Base-by-base conservation (phyloP, 2,797 vertebrate genomes). In the Toxotes lorentzi region DNA sequence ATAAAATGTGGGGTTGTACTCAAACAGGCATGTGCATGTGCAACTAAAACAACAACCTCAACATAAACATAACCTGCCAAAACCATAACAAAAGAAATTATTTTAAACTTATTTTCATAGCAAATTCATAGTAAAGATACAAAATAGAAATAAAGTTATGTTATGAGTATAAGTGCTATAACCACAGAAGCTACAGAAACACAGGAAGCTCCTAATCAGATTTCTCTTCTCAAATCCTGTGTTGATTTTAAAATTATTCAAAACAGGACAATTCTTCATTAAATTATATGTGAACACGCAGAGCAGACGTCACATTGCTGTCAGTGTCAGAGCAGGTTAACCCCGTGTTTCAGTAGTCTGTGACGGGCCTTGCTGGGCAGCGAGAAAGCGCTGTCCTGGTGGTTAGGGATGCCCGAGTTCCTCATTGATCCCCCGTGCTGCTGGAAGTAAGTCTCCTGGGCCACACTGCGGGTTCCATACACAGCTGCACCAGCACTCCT, bases 401-500 rank as follows among this genome's bases (percentile, higher is more conserved):
- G 95, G 86, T 96, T 97, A 0, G 98, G 98, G 45, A 97, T 95
- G 0, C 98, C 97, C 0, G 97, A 99, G 94, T 97, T 97, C 85
- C 95, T 96, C 34, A 90, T 60, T 0, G 94, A 87, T 0, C 88
- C 68, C 0, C 93, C 94, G 69, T 96, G 93, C 86, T 97, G 97
- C 93, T 97, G 96, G 93, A 98, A 99, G 82, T 95, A 98, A 5
- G 97, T 98, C 72, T 99, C 98, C 76, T 98, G 97, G 59, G 95
- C 95, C 0, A 95, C 87, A 45, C 71, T 98, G 62, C 95, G 93
- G 60, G 96, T 97, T 16, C 95, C 97, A 0, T 96, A 99, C 43
- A 98, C 93, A 0, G 98, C 97, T 0, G 94, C 94, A 43, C 95
- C 88, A 7, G 96, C 96, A 0, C 94, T 99, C 93, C 97, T 99